These are phyloP conservation scores for Callopanchax toddi DNA, from an alignment of 2,113 vertebrate species.

Conservation along the genomic window DNA sequence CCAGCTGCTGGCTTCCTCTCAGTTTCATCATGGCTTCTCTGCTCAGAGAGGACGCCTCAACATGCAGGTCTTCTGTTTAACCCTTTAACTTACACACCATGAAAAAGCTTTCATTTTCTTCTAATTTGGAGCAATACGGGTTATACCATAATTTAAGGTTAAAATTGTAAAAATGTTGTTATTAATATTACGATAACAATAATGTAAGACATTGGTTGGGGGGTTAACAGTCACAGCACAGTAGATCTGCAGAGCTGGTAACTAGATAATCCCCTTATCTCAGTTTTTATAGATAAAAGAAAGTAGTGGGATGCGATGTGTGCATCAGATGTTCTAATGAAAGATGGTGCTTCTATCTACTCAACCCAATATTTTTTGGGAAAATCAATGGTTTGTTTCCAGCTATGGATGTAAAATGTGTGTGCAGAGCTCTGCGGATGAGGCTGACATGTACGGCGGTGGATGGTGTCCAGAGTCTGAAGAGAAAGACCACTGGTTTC, in stretches of 20 bases:
- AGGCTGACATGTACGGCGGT: constrained; percentile 89
- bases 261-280: not conserved
- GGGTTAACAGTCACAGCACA: not conserved
- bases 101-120: too few relatives aligned
- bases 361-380: not conserved
- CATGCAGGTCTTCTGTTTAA: constrained; percentile 85
- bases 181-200: too few relatives aligned
- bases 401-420: not conserved
- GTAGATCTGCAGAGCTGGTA: not conserved
- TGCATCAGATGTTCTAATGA: too few relatives aligned
- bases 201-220: too few relatives aligned
- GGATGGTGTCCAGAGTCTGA: constrained; percentile 91
- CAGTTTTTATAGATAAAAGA: too few relatives aligned
- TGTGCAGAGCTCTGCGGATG: constrained; percentile 82
- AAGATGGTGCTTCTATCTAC: too few relatives aligned
- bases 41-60: constrained; percentile 92
- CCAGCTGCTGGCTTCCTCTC: constrained; percentile 91
- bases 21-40: constrained; percentile 85
- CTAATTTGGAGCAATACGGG: too few relatives aligned
- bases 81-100: too few relatives aligned
- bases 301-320: too few relatives aligned
- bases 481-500: constrained; percentile 88
- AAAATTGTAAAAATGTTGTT: too few relatives aligned
- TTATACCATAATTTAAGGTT: too few relatives aligned
- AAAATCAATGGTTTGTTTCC: not conserved